A percentile compares a stretch with the other conserved stretches of the same genome.
Conservation (phyloP, 2,797 vertebrate species). For the Dicrostonyx torquatus region DNA sequence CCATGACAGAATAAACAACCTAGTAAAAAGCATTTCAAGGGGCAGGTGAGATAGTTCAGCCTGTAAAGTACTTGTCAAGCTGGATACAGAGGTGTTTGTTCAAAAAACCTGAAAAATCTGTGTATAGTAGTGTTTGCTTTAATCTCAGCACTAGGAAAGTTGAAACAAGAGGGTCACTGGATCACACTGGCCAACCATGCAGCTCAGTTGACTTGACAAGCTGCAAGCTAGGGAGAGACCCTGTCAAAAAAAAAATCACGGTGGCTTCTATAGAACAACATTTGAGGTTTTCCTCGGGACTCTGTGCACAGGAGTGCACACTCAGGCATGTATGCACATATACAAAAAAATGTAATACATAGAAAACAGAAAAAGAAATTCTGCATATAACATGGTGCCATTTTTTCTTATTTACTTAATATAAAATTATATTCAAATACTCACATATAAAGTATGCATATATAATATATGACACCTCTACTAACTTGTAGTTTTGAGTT, state of each 20-base stretch:
- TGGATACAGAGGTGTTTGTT: not conserved
- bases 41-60: not conserved
- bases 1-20: not conserved
- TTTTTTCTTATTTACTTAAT: not conserved
- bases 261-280: not conserved
- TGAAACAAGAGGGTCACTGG: not conserved
- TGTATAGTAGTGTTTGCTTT: not conserved
- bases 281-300: not conserved
- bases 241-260: not conserved
- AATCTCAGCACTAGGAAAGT: not conserved
- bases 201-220: not conserved
- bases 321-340: not conserved
- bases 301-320: not conserved
- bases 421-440: not conserved
- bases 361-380: slow-evolving; percentile 33
- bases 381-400: not conserved
- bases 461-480: not conserved
- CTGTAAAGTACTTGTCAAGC: not conserved
- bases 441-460: not conserved
- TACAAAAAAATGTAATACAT: not conserved
- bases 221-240: not conserved
- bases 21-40: not conserved
- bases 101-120: not conserved
- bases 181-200: not conserved
- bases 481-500: slow-evolving; percentile 48